Evolutionary conservation across 2,888 invertebrate genomes (phyloP), one percentile per base, ranked within the genome.

Genomic region (Drosophila paranaensis): DNA sequence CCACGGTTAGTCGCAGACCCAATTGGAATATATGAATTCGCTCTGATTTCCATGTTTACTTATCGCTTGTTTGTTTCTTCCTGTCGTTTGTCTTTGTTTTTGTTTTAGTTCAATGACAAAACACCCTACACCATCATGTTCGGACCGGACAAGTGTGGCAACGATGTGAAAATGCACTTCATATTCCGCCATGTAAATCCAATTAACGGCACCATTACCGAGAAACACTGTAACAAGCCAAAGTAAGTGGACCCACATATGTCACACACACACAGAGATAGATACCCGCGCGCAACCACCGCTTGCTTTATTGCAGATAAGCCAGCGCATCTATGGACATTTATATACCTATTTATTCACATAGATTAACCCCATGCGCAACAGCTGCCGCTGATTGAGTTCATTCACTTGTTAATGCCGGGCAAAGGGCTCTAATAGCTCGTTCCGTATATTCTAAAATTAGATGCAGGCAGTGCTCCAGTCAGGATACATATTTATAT

Each of bases 81-180:
- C 40, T 39, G 61, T 45, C 50, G 10, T 20, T 60, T 39, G 63
- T 45, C 50, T 14, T 20, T 60, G 16, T 64, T 40, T 60, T 30
- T 56, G 33, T 40, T 73, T 35, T 85, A 93, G 90, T 98, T 99
- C 93, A 95, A 97, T 92, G 99, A 99, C 93, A 98, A 98, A 93
- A 98, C 99, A 0, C 96, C 98, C 0, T 99, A 99, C 94, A 97
- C 98, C 3, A 98, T 99, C 90, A 99, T 99, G 99, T 99, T 99
- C 93, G 99, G 99, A 0, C 99, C 99, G 10, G 99, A 99, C 94
- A 99, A 99, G 93, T 99, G 99, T 93, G 99, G 99, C 75, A 97
- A 97, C 91, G 98, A 98, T 92, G 96, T 97, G 91, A 99, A 99
- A 94, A 95, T 98, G 92, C 96, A 96, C 92, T 96, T 96, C 92